phyloP scores from a whole-genome alignment of 2,797 vertebrate species.

The Chanos chanos region DNA sequence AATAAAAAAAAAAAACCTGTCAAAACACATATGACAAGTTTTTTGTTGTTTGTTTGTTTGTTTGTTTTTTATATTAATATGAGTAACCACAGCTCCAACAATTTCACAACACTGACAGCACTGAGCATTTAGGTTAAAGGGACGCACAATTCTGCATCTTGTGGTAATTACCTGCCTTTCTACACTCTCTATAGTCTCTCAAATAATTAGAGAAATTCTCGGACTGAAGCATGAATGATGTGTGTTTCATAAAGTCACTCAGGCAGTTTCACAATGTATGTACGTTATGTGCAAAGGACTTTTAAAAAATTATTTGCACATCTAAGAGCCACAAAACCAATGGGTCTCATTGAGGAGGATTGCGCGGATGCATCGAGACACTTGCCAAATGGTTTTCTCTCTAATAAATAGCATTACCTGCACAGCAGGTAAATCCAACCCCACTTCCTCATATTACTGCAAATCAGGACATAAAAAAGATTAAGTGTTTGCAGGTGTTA shows the following conservation, averaged over 20 bases:
- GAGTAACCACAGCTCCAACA: conserved; percentile 20
- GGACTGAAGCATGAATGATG: no score
- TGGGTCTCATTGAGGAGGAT: conserved; percentile 14
- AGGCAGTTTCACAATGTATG: not conserved
- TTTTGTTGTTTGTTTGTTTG: conserved; percentile 39
- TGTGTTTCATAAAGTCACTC: not conserved
- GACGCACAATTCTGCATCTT: no score
- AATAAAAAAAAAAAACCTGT: conserved; percentile 66
- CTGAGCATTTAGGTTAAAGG: no score
- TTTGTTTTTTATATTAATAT: conserved; percentile 21
- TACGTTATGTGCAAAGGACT: not conserved
- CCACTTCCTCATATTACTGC: conserved; percentile 45
- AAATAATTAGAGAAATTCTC: no score
- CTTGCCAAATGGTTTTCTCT: conserved; percentile 37
- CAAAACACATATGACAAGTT: conserved; percentile 52
- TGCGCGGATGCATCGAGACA: conserved; percentile 17
- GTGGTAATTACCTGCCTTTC: no score
- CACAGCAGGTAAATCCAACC: conserved; percentile 46
- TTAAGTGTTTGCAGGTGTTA: conserved; percentile 72
- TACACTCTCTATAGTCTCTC: no score
- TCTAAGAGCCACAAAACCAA: conserved; percentile 2
- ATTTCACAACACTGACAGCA: conserved; percentile 23
- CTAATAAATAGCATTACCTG: conserved; percentile 64
- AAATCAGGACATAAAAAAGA: conserved; percentile 62
- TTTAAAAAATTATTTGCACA: conserved; percentile 14